Percentiles rank a stretch among this genome's conserved stretches.
Conservation (phyloP, 35 echinoderm and acorn worm species). For the Apostichopus parvimensis region DNA sequence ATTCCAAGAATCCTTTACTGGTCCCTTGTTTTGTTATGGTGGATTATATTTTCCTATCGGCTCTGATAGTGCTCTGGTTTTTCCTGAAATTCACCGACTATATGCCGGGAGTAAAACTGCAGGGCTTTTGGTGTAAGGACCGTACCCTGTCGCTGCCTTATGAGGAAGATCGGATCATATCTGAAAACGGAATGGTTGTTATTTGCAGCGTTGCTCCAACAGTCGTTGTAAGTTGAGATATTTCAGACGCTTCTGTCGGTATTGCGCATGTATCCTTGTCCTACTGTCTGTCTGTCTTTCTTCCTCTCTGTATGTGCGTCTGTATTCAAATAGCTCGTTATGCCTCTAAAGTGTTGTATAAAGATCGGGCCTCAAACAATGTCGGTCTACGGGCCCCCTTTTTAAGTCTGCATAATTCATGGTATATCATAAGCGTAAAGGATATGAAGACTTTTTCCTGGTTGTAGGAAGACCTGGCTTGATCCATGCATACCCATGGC, state of each 20-base stretch:
- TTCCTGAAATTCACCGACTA: constrained; percentile 66
- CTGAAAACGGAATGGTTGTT: constrained; percentile 31
- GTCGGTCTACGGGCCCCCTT: too few species aligned
- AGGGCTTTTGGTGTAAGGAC: constrained; percentile 68
- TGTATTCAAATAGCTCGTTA: not conserved
- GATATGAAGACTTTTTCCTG: too few species aligned
- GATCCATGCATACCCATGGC: too few species aligned
- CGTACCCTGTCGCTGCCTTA: constrained; percentile 45
- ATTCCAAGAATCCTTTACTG: constrained; percentile 51
- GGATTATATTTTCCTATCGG: constrained; percentile 66
- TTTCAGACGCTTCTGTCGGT: too few species aligned
- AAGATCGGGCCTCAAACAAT: too few species aligned
- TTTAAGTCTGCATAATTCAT: too few species aligned
- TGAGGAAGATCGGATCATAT: constrained; percentile 44
- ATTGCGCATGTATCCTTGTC: too few species aligned
- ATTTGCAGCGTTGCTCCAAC: constrained; percentile 51
- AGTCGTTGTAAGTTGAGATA: constrained; percentile 20
- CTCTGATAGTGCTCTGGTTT: constrained; percentile 66
- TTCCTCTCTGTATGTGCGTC: not conserved
- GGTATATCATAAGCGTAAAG: too few species aligned
- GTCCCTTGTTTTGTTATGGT: constrained; percentile 70
- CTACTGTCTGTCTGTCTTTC: too few species aligned
- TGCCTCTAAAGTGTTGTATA: too few species aligned
- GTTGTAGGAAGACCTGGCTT: too few species aligned
- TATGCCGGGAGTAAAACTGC: constrained; percentile 29